These are phyloP conservation scores for Actinopyga echinites DNA, from an alignment of 53 echinoderm and acorn worm species.

Conservation along the genomic window DNA sequence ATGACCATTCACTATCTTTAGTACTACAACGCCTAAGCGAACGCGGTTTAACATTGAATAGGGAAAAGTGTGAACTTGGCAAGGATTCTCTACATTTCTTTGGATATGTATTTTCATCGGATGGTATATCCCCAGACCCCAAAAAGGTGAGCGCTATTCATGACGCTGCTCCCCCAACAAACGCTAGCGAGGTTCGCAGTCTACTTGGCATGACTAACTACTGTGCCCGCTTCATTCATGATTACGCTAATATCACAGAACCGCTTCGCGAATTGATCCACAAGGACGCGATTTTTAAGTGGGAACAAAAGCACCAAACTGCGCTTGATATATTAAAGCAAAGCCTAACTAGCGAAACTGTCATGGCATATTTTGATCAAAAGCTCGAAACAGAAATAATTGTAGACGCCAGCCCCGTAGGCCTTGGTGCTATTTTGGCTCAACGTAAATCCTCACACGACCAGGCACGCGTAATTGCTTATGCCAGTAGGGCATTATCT, in stretches of 20 bases:
- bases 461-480: constrained; percentile 21
- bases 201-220: constrained; percentile 55
- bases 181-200: constrained; percentile 47
- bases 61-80: constrained; percentile 35
- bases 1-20: constrained; percentile 4
- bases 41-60: constrained; percentile 50
- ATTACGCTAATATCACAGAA: constrained; percentile 46
- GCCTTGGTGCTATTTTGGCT: constrained; percentile 58
- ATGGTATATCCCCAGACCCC: constrained; percentile 37
- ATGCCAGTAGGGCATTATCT: constrained; percentile 57
- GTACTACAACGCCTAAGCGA: constrained; percentile 54
- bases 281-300: constrained; percentile 45
- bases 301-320: constrained; percentile 50
- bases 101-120: constrained; percentile 29
- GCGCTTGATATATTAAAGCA: constrained; percentile 35
- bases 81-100: constrained; percentile 32
- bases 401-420: constrained; percentile 69
- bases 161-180: constrained; percentile 8
- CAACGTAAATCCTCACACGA: constrained; percentile 22
- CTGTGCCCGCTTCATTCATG: constrained; percentile 57
- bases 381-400: constrained; percentile 44
- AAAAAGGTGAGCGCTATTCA: constrained; percentile 41
- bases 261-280: constrained; percentile 47
- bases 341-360: constrained; percentile 24
- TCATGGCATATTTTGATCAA: constrained; percentile 41